Base-by-base conservation (phyloP, 1,140 invertebrate genomes). In the Mesaphorura yosii region DNA sequence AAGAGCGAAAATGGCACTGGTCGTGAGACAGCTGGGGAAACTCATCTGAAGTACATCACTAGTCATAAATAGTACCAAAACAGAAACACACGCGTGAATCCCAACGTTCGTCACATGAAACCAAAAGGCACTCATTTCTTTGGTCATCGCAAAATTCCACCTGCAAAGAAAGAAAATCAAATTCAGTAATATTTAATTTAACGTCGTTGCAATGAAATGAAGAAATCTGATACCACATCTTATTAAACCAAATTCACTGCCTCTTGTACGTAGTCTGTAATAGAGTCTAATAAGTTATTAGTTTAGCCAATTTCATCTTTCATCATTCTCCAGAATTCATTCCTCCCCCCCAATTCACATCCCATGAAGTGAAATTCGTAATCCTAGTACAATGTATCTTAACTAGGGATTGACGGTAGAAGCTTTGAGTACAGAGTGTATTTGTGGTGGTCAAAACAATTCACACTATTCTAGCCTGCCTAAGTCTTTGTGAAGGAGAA, bases 1-100 rank as follows among this genome's bases (percentile, higher is more conserved):
- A 12, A 86, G 78, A 25, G 88, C 86, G 69, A 92, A 94, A 52
- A 92, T 70, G 37, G 82, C 68, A 17, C 80, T 82, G 1, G 80
- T 78, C 19, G 81, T 69, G 2, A 78, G 76, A 3, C 79, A 80
- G 54, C 81, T 82, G 29, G 75, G 75, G 14, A 78, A 74, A 59
- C 75, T 74, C 55, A 84, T 71, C 4, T 76, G 73, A 37, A 79
- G 80, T 6, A 83, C 75, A 2, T 70, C 68, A 23, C 76, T 73
- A 56, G 80, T 82, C 23, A 84, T 74, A 53, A 77, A 71, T 7
- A 81, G 80, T 59, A 86, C 80, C 29, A 88, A 75, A 60, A 80
- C 68, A 65, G 78, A 82, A 47, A 81, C 81, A 14, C 75, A 69
- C 0, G 76, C 77, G 37, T 60, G 59, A 26, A 60, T 60, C 19